Evolutionary conservation across 1,140 invertebrate genomes (phyloP).

Genomic region (Venturia canescens): DNA sequence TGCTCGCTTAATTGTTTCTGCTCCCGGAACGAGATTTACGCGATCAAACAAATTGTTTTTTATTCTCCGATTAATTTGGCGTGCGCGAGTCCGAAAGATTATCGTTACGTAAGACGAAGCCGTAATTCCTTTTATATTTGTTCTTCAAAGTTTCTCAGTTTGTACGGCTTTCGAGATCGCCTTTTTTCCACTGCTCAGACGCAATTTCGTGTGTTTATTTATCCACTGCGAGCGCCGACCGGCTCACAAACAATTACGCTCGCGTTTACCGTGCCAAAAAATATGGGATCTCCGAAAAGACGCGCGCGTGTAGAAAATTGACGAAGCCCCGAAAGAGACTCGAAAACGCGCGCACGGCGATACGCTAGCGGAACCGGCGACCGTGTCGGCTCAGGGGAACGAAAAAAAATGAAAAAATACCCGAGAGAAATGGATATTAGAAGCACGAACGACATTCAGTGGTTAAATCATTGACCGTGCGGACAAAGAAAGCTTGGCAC

Average conservation of each 20-base stretch:
- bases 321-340: slow-evolving; percentile 27
- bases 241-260: too few relatives aligned
- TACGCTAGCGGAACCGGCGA: too few relatives aligned
- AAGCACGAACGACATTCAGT: slow-evolving; percentile 21
- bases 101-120: too few relatives aligned
- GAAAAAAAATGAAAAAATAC: not conserved
- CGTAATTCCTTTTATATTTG: not conserved
- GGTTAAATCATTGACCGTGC: slow-evolving; percentile 12
- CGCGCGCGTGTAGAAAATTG: too few relatives aligned
- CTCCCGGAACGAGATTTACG: too few relatives aligned
- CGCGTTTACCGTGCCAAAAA: too few relatives aligned
- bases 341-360: not conserved
- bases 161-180: slow-evolving; percentile 12
- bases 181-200: slow-evolving; percentile 22
- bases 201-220: not conserved
- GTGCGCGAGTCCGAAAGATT: too few relatives aligned
- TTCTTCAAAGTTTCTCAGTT: not conserved
- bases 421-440: slow-evolving; percentile 8
- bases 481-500: slow-evolving; percentile 49
- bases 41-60: too few relatives aligned
- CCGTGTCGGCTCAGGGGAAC: not conserved
- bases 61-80: too few relatives aligned
- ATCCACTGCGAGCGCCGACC: too few relatives aligned
- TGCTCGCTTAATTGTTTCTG: too few relatives aligned
- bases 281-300: too few relatives aligned